phyloP scores from a whole-genome alignment of 2,797 vertebrate species.

The Tokudaia tokunoshimensis region DNA sequence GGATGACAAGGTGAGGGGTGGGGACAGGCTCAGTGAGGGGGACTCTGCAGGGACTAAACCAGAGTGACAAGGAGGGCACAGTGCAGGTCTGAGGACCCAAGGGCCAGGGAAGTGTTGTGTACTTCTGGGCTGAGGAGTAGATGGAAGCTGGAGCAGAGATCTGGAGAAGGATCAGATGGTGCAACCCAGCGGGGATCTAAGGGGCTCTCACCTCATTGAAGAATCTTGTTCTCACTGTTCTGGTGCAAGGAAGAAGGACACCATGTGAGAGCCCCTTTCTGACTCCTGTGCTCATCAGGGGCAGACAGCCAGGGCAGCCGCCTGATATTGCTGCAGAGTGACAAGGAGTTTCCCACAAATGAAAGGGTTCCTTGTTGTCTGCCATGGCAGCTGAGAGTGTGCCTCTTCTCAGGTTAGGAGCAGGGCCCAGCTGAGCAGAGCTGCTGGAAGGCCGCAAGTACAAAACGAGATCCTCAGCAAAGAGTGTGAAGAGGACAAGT shows the following conservation, averaged over 20 bases:
- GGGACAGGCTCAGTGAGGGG: background rate
- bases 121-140: background rate
- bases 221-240: background rate
- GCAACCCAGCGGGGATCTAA: background rate
- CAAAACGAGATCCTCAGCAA: constrained; percentile 52
- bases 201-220: background rate
- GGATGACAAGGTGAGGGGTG: background rate
- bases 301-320: background rate
- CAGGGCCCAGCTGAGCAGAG: constrained; percentile 20
- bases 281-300: background rate
- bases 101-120: background rate
- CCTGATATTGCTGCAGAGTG: constrained; percentile 7
- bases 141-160: background rate
- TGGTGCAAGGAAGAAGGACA: background rate
- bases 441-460: background rate
- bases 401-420: constrained; percentile 37
- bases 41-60: background rate
- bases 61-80: background rate
- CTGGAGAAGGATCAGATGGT: background rate
- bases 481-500: background rate
- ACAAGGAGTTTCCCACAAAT: background rate
- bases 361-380: background rate
- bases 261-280: background rate
- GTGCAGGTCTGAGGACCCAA: background rate
- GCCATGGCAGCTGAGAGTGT: background rate